Evolutionary conservation across 2,888 invertebrate genomes (phyloP), one percentile per base, ranked within the genome.

Genomic region (Stenodema calcarata): DNA sequence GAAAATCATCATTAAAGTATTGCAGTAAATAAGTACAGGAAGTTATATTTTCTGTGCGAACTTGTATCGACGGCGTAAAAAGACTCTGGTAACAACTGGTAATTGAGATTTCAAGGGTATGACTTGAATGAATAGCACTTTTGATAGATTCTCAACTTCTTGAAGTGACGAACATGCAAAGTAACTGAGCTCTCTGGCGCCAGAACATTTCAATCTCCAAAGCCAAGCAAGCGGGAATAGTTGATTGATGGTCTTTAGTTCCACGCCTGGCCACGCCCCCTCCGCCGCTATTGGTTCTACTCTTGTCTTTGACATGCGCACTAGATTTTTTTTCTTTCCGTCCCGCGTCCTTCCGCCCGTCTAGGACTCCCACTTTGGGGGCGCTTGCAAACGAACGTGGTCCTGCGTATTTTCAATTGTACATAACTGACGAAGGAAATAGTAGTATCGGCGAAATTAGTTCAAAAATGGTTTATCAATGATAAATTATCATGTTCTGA

Each of bases 301-400:
- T 42, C 42, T 42, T 76, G 41, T 41, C 76, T 76, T 76, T 42
- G 76, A 76, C 76, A 41, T 76, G 76, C 76, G 76, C 76, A 76
- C 76, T 76, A 76, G n/a, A 76, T 76, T 76, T 76, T 73, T 73
- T 76, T 76, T 76, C 76, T 76, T 18, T 35, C 42, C 41, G 54
- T 54, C 7, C 54, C 18, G 54, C 54, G 54, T 54, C 18, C 54
- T 54, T 54, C 54, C 18, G n/a, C 54, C 54, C 54, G 54, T 54
- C 54, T 54, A 54, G 54, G 54, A n/a, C 54, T 54, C 54, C 54
- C 54, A 54, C 54, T 54, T 54, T 54, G n/a, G 54, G n/a, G 7
- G 54, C 54, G n/a, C 18, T 54, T 7, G 54, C 18, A 18, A 54
- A 2, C 54, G 18, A 54, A 54, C 54, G 54, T 7, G 54, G 18